Conservation (phyloP, 1,140 invertebrate genomes). For the Magallana ariakensis region DNA sequence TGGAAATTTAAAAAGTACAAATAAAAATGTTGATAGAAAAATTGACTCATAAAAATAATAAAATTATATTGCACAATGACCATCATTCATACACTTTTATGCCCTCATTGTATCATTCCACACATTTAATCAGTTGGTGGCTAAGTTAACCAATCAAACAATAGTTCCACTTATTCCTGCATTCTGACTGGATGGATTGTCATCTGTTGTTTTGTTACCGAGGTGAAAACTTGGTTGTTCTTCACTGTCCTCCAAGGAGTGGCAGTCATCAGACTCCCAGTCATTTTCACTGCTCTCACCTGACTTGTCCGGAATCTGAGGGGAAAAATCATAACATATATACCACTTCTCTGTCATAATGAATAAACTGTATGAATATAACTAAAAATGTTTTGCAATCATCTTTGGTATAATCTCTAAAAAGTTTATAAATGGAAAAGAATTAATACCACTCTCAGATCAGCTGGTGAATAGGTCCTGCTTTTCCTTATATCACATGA, state of each 20-base stretch:
- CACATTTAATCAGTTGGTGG: no score
- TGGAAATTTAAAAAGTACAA: no score
- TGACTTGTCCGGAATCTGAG: conserved; percentile 12
- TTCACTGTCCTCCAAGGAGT: not conserved
- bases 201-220: not conserved
- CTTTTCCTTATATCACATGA: conserved; percentile 28
- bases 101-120: no score
- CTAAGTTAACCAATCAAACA: conserved; percentile 1
- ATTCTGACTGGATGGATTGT: not conserved
- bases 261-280: not conserved
- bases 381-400: no score
- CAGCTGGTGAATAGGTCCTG: conserved; percentile 8
- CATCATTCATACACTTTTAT: no score
- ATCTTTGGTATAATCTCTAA: no score
- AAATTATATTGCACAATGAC: no score
- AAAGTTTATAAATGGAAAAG: no score
- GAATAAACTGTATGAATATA: no score
- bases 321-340: not conserved
- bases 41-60: no score
- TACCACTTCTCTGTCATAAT: no score
- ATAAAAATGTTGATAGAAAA: no score
- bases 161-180: conserved; percentile 28
- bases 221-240: conserved; percentile 14
- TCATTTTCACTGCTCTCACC: conserved; percentile 2
- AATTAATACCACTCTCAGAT: not conserved